phyloP scores from a whole-genome alignment of 2,113 vertebrate genomes.

The Rostratula benghalensis region DNA sequence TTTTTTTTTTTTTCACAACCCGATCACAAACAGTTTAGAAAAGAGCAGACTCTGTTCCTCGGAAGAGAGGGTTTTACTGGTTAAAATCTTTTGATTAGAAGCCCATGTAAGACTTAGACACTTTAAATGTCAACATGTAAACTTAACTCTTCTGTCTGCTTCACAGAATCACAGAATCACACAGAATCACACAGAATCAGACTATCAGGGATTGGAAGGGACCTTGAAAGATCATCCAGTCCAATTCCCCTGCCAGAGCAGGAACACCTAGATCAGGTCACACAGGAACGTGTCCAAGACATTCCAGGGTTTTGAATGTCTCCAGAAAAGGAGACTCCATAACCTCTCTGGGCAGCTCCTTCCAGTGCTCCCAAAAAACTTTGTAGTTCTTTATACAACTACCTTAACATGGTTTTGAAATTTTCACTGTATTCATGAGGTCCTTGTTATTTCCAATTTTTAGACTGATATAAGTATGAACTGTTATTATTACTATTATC shows the following conservation, averaged over 20 bases:
- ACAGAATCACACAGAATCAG: too few relatives aligned
- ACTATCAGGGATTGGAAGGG: too few relatives aligned
- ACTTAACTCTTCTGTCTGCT: not conserved
- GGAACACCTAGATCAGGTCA: too few relatives aligned
- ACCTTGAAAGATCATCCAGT: too few relatives aligned
- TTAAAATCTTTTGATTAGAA: not conserved
- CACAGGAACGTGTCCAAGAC: too few relatives aligned
- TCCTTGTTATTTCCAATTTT: not conserved
- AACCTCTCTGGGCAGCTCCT: too few relatives aligned
- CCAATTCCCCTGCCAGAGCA: too few relatives aligned
- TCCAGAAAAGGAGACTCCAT: too few relatives aligned
- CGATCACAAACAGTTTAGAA: not conserved
- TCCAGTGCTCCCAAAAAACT: not conserved
- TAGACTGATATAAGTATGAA: not conserved
- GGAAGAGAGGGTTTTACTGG: not conserved
- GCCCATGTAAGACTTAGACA: not conserved
- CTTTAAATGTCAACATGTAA: not conserved
- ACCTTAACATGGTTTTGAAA: not conserved
- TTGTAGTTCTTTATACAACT: not conserved
- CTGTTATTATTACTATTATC: not conserved
- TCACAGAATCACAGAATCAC: too few relatives aligned
- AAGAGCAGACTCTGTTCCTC: not conserved
- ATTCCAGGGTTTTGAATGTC: too few relatives aligned
- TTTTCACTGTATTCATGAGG: not conserved
- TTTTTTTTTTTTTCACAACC: not conserved